Percentiles rank a stretch among this genome's conserved stretches.
These are phyloP conservation scores for Ursus arctos DNA, from an alignment of 2,113 vertebrate genomes.

Conservation along the genomic window DNA sequence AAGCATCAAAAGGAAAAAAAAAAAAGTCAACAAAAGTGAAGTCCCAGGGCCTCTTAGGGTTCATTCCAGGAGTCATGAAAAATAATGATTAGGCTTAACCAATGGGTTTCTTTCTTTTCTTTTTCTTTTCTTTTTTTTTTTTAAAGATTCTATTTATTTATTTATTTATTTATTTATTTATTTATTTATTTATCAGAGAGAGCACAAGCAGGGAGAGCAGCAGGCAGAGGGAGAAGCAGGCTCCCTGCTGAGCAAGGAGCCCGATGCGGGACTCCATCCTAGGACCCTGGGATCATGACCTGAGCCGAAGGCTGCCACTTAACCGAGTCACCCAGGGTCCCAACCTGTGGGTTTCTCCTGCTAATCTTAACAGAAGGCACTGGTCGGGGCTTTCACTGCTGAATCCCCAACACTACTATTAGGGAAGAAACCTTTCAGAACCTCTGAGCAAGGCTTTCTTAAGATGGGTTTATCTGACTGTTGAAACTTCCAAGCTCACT, in stretches of 20 bases:
- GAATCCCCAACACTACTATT: background rate
- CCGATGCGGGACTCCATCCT: too few relatives aligned
- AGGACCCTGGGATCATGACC: too few relatives aligned
- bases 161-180: too few relatives aligned
- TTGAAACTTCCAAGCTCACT: background rate
- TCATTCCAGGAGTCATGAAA: background rate
- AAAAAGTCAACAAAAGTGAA: background rate
- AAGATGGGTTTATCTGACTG: background rate
- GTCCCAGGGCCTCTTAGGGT: background rate
- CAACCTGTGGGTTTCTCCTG: background rate
- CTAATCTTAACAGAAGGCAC: background rate
- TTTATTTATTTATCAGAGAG: too few relatives aligned
- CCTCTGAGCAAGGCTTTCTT: background rate
- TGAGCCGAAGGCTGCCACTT: too few relatives aligned
- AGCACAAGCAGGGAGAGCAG: too few relatives aligned
- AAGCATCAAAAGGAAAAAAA: background rate
- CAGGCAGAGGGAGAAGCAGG: too few relatives aligned
- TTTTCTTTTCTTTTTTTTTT: too few relatives aligned
- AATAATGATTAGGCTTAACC: background rate
- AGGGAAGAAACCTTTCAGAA: background rate
- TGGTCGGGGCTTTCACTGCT: background rate
- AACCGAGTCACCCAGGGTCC: too few relatives aligned
- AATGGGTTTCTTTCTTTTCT: background rate
- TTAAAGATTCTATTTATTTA: too few relatives aligned
- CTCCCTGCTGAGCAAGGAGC: too few relatives aligned